These are phyloP conservation scores for Dipodomys spectabilis DNA, from an alignment of 2,113 vertebrate genomes.

Conservation along the genomic window DNA sequence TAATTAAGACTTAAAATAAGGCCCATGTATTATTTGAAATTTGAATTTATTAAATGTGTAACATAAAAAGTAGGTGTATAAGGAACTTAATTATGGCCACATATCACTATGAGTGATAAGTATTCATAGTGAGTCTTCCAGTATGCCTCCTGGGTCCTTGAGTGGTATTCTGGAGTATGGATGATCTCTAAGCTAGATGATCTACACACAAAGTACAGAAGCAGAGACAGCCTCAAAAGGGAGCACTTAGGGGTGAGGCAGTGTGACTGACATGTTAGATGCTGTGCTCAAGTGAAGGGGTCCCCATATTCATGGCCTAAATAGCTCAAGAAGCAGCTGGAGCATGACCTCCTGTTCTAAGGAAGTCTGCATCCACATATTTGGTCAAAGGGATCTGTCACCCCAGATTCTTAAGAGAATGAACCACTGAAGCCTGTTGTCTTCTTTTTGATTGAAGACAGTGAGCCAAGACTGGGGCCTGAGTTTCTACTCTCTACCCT, in stretches of 20 bases:
- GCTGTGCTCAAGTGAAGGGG: not conserved
- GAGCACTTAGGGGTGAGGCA: not conserved
- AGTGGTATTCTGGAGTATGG: not conserved
- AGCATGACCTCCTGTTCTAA: too few relatives aligned
- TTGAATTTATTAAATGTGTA: not conserved
- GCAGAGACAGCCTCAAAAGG: not conserved
- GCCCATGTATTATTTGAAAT: slow-evolving; percentile 8
- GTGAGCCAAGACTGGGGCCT: not conserved
- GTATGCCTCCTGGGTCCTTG: not conserved
- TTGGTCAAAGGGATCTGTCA: too few relatives aligned
- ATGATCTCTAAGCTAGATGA: not conserved
- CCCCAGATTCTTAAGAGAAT: not conserved
- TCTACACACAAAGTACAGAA: rapidly evolving
- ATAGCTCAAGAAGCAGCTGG: not conserved
- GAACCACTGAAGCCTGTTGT: not conserved
- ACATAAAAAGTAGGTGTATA: not conserved
- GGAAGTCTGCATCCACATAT: too few relatives aligned
- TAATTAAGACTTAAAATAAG: slow-evolving; percentile 21
- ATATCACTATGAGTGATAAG: not conserved
- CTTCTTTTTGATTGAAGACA: not conserved
- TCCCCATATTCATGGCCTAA: too few relatives aligned
- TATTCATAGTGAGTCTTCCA: not conserved
- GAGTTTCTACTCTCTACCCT: not conserved
- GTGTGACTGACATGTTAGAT: not conserved
- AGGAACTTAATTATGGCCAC: not conserved